Evolutionary conservation across 2,888 invertebrate genomes (phyloP).

Genomic region (Elysia crispata): DNA sequence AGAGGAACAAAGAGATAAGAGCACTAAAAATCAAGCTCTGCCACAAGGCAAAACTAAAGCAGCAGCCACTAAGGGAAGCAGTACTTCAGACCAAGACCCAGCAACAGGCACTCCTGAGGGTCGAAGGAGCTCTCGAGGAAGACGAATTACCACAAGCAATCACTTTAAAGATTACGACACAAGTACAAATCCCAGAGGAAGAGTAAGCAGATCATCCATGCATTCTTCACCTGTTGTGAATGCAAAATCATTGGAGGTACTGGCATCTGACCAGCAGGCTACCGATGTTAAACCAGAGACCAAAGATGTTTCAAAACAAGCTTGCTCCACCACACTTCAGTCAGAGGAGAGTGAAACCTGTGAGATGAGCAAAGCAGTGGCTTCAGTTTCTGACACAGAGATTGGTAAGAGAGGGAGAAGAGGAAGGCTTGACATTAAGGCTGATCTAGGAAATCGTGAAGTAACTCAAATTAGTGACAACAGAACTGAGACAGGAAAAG

Average conservation of each 20-base stretch:
- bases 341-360: background rate
- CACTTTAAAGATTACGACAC: too few relatives aligned
- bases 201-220: too few relatives aligned
- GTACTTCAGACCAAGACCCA: constrained; percentile 6
- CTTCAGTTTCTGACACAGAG: background rate
- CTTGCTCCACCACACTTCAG: too few relatives aligned
- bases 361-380: background rate
- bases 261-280: background rate
- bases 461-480: too few relatives aligned
- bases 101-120: background rate
- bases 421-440: background rate
- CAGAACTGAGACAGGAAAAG: too few relatives aligned
- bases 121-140: background rate
- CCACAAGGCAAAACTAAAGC: constrained; percentile 11
- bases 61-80: constrained; percentile 6
- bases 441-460: too few relatives aligned
- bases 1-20: background rate
- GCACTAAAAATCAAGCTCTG: too few relatives aligned
- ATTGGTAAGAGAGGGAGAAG: background rate
- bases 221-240: too few relatives aligned
- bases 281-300: too few relatives aligned
- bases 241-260: background rate
- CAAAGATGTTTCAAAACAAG: too few relatives aligned
- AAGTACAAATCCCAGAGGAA: too few relatives aligned
- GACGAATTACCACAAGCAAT: background rate